Conservation (phyloP, 2,113 vertebrate genomes). For the Nansenia antarctica region DNA sequence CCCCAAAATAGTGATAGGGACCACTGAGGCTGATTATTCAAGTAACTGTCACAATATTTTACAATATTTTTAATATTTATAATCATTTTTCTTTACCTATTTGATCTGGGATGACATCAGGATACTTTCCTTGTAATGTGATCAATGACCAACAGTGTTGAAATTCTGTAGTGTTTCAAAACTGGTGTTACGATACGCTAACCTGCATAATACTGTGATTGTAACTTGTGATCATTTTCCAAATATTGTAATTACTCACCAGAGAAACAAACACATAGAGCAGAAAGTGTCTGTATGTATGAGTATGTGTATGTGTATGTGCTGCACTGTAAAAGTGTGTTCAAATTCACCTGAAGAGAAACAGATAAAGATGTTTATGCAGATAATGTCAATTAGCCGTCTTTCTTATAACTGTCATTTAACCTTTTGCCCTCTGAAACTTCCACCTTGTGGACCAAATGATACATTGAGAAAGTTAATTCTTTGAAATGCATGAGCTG, state of each 20-base stretch:
- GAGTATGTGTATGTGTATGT: neutral
- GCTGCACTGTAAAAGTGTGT: conserved; percentile 5
- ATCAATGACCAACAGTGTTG: neutral
- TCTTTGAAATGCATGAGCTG: neutral
- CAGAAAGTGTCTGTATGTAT: neutral
- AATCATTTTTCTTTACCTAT: too few relatives aligned
- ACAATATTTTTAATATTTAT: too few relatives aligned
- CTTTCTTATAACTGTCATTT: neutral
- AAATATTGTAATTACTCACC: conserved; percentile 15
- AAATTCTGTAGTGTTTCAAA: too few relatives aligned
- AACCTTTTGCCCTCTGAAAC: neutral
- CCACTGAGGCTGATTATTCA: too few relatives aligned
- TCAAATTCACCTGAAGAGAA: conserved; percentile 19
- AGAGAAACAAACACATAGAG: neutral
- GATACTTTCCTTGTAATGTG: neutral
- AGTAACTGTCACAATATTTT: too few relatives aligned
- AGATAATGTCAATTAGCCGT: conserved; percentile 6
- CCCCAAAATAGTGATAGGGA: neutral
- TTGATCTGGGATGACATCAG: neutral
- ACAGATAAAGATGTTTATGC: conserved; percentile 33
- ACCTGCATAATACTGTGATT: conserved; percentile 50
- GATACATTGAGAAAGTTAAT: neutral
- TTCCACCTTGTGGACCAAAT: neutral
- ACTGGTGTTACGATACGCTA: neutral
- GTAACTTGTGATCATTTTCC: conserved; percentile 32